Evolutionary conservation across 2,888 invertebrate species (phyloP).

Genomic region (Osmoderma eremita): DNA sequence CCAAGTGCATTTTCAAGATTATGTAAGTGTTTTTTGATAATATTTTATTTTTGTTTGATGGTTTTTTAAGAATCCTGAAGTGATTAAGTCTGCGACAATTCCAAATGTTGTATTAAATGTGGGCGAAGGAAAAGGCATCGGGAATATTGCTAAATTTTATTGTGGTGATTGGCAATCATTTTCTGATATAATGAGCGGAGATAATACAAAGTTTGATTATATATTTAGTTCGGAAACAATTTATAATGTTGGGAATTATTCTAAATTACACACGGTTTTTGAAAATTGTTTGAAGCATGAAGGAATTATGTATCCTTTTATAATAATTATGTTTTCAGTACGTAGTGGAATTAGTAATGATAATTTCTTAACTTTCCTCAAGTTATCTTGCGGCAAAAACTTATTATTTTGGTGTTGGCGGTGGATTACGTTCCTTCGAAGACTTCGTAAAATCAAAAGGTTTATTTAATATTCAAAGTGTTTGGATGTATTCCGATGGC

Average conservation of each 20-base stretch:
- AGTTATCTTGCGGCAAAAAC: slow-evolving; percentile 87
- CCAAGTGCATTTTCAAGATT: slow-evolving; percentile 89
- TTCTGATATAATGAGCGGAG: slow-evolving; percentile 61
- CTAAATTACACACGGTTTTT: slow-evolving; percentile 78
- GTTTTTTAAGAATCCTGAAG: slow-evolving; percentile 81
- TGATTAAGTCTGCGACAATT: slow-evolving; percentile 81
- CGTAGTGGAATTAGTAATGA: background rate
- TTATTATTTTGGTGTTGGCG: slow-evolving; percentile 96
- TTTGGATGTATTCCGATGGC: slow-evolving; percentile 75
- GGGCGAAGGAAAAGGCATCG: slow-evolving; percentile 57
- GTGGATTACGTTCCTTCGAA: slow-evolving; percentile 82
- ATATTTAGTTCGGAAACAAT: slow-evolving; percentile 96
- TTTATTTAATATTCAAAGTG: slow-evolving; percentile 67
- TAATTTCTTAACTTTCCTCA: slow-evolving; percentile 44
- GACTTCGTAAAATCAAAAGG: slow-evolving; percentile 67
- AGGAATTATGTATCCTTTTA: slow-evolving; percentile 74
- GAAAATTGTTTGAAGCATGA: slow-evolving; percentile 68
- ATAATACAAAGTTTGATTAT: slow-evolving; percentile 74
- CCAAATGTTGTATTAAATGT: slow-evolving; percentile 81
- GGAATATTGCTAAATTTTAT: slow-evolving; percentile 68
- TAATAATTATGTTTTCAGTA: background rate
- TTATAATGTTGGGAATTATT: slow-evolving; percentile 83
- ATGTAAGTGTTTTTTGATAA: slow-evolving; percentile 72
- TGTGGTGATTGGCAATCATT: slow-evolving; percentile 75
- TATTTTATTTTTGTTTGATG: slow-evolving; percentile 3